A percentile compares a stretch with the other conserved stretches of the same genome.
Conservation (phyloP, 2,113 vertebrate species). For the Jaculus jaculus region DNA sequence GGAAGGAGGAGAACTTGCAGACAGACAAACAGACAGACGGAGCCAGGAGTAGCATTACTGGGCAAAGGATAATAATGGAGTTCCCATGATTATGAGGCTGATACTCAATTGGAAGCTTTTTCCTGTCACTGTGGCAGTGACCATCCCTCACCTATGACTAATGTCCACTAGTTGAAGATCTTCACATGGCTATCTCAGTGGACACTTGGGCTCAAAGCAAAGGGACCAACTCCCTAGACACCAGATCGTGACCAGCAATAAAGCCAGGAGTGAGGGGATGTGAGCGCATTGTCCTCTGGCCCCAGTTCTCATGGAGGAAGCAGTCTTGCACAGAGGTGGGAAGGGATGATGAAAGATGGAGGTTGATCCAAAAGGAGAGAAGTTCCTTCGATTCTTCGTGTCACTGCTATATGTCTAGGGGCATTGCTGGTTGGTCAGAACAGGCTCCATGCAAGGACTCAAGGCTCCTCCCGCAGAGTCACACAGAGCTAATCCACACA, state of each 20-base stretch:
- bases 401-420: too few species aligned
- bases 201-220: neutral
- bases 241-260: neutral
- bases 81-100: fast-evolving
- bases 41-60: neutral
- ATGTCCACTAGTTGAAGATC: neutral
- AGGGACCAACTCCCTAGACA: neutral
- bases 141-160: neutral
- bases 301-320: neutral
- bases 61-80: fast-evolving
- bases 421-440: neutral
- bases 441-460: neutral
- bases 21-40: neutral
- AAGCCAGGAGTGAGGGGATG: neutral
- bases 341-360: neutral
- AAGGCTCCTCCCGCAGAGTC: neutral
- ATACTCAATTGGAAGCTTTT: neutral
- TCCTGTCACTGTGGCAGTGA: neutral
- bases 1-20: neutral
- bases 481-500: too few species aligned
- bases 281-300: neutral
- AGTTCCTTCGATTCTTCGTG: neutral
- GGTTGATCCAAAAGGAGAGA: neutral
- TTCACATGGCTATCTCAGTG: neutral
- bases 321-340: neutral